Conservation (phyloP, 2,113 vertebrate species). For the Gadus macrocephalus region DNA sequence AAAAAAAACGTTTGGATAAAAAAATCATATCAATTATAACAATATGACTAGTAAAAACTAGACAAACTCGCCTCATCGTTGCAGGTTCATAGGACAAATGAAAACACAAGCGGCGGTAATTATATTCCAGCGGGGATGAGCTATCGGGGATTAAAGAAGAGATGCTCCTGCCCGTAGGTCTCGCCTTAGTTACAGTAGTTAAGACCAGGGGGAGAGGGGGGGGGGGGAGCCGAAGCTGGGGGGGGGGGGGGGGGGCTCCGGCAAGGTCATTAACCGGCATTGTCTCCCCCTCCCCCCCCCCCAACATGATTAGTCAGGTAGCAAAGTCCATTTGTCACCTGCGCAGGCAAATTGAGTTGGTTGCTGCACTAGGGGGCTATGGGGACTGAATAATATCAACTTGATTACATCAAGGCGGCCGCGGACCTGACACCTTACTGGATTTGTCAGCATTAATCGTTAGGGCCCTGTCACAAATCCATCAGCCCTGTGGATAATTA, state of each 20-base stretch:
- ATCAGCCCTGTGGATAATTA: conserved; percentile 96
- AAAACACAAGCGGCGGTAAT: too few species aligned
- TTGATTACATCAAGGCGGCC: conserved; percentile 93
- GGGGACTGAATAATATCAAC: conserved; percentile 94
- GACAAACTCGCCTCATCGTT: too few species aligned
- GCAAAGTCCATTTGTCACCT: conserved; percentile 98
- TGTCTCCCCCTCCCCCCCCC: conserved; percentile 71
- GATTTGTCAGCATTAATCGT: conserved; percentile 96
- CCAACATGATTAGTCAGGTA: conserved; percentile 99
- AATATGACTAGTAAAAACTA: too few species aligned
- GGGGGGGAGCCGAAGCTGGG: not conserved
- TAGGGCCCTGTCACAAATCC: conserved; percentile 93
- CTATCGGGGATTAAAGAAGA: not conserved
- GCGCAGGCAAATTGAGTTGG: conserved; percentile 96
- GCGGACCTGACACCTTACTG: conserved; percentile 93
- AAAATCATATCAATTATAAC: too few species aligned
- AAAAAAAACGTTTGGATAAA: too few species aligned
- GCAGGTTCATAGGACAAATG: too few species aligned
- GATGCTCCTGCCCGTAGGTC: conserved; percentile 16
- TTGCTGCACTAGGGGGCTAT: conserved; percentile 86
- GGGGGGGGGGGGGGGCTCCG: conserved; percentile 74
- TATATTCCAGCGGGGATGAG: not conserved
- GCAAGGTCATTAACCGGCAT: conserved; percentile 95
- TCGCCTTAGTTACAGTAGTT: conserved; percentile 78
- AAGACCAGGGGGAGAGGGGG: conserved; percentile 73